phyloP scores from a whole-genome alignment of 2,888 invertebrate genomes.

The Halocaridina rubra region DNA sequence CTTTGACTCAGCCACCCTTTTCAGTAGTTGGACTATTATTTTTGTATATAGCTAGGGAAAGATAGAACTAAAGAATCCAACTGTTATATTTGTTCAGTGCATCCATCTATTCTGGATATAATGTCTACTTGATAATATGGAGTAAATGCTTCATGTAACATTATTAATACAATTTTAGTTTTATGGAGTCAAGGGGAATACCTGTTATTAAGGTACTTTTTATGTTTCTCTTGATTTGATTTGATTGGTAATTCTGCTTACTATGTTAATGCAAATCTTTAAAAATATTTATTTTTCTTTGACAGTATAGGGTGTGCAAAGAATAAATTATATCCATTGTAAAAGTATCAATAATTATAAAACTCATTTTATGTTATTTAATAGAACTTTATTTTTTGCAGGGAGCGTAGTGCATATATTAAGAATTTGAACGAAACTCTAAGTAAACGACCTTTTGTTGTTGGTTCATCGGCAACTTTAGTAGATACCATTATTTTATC shows the following conservation, averaged over 20 bases:
- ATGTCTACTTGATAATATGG: no score
- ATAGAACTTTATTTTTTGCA: not conserved
- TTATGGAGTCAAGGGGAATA: no score
- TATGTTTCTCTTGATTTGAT: not conserved
- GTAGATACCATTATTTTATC: constrained; percentile 36
- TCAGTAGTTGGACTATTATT: no score
- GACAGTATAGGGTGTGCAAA: not conserved
- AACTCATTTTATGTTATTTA: not conserved
- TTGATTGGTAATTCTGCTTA: not conserved
- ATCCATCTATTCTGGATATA: no score
- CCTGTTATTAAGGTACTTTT: no score
- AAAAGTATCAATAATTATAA: not conserved
- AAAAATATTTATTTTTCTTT: not conserved
- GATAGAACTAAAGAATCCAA: no score
- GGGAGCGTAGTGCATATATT: constrained; percentile 42
- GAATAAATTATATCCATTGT: not conserved
- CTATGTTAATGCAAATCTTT: not conserved
- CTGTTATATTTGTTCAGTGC: no score
- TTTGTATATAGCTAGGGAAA: no score
- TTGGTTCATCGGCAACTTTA: constrained; percentile 4
- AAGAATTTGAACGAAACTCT: constrained; percentile 24
- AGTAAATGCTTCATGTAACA: no score
- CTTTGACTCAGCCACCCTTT: no score
- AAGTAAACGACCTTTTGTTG: constrained; percentile 15
- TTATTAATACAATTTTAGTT: no score